These are phyloP conservation scores for Darevskia nairensis DNA, from an alignment of 2,797 vertebrate species.

Conservation along the genomic window DNA sequence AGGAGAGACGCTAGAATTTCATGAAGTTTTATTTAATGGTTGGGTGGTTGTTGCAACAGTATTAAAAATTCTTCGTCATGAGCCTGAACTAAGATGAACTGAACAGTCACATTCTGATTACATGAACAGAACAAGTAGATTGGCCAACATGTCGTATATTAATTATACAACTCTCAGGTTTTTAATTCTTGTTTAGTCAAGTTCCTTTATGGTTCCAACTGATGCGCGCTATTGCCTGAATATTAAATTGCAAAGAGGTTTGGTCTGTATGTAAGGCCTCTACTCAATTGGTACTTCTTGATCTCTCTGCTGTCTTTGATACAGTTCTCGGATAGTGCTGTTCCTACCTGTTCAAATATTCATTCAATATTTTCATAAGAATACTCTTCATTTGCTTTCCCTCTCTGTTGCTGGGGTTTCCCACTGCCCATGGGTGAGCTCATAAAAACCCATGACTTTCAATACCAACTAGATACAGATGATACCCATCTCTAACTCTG, in stretches of 20 bases:
- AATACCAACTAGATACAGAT: too few species aligned
- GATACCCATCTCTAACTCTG: too few species aligned
- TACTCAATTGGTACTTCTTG: neutral
- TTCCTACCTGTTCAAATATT: neutral
- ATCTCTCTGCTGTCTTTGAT: neutral
- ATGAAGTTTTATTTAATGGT: constrained; percentile 68
- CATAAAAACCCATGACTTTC: too few species aligned
- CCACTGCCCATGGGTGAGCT: too few species aligned
- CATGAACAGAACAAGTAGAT: constrained; percentile 33
- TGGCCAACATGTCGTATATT: neutral
- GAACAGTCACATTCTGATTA: constrained; percentile 32
- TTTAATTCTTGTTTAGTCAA: neutral
- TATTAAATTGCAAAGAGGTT: neutral
- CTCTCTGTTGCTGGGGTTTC: neutral
- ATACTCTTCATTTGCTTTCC: neutral
- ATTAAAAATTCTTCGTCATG: constrained; percentile 47
- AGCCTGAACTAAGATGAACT: constrained; percentile 23
- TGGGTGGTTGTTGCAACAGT: constrained; percentile 49
- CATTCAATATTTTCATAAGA: neutral
- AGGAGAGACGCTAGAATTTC: constrained; percentile 60
- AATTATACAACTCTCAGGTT: neutral
- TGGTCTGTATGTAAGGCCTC: neutral
- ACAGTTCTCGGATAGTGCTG: neutral
- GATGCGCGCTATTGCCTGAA: neutral
- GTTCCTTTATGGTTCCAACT: neutral